Conservation (phyloP, 2,797 vertebrate genomes). For the Apodemus agrarius region DNA sequence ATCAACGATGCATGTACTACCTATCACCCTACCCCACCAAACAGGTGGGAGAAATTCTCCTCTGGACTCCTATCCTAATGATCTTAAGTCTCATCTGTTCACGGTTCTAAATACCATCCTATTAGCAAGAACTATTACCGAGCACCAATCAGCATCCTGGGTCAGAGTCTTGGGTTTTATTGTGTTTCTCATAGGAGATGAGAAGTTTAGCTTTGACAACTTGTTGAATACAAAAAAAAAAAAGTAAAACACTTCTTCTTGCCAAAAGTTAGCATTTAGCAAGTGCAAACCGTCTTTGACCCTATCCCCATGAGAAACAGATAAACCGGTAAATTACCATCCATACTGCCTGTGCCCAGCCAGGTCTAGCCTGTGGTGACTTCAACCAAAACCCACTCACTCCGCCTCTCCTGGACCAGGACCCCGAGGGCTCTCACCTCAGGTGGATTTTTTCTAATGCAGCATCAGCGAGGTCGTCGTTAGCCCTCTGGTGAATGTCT, state of each 20-base stretch:
- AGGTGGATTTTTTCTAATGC: slow-evolving; percentile 94
- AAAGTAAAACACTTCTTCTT: neutral
- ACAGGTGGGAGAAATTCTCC: neutral
- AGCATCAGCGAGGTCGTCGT: slow-evolving; percentile 94
- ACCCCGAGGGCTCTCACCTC: slow-evolving; percentile 90
- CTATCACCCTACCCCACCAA: neutral
- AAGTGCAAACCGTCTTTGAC: slow-evolving; percentile 44
- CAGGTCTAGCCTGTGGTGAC: neutral
- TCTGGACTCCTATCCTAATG: slow-evolving; percentile 7
- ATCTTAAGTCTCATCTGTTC: neutral
- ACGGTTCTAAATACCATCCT: neutral
- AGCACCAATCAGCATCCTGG: neutral
- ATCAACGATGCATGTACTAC: neutral
- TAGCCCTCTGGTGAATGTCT: slow-evolving; percentile 95
- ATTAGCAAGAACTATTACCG: slow-evolving; percentile 28
- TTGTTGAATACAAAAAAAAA: slow-evolving; percentile 20
- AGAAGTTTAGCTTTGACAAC: slow-evolving; percentile 36
- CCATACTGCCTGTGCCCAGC: neutral
- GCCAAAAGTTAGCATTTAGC: neutral
- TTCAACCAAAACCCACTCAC: neutral
- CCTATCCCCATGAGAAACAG: neutral
- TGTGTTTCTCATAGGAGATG: neutral
- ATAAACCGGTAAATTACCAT: neutral
- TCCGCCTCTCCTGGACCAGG: slow-evolving; percentile 52
- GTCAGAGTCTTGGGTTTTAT: neutral